These are phyloP conservation scores for Microcebus jonahi DNA, from an alignment of 2,113 vertebrate genomes.

Conservation along the genomic window DNA sequence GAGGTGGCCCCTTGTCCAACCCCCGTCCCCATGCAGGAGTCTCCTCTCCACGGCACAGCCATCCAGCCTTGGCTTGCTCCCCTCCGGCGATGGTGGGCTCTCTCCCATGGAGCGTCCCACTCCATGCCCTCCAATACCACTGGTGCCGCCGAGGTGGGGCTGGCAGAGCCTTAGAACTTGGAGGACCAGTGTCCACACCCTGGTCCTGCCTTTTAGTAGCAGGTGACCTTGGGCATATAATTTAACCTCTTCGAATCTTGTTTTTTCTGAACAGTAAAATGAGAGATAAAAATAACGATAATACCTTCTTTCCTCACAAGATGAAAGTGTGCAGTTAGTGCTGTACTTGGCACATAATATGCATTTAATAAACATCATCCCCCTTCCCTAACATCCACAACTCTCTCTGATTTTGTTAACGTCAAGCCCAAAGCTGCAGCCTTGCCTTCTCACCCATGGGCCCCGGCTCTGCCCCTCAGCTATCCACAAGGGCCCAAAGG, in stretches of 20 bases:
- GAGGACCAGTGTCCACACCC: not conserved
- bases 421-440: not conserved
- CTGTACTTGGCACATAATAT: not conserved
- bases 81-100: not conserved
- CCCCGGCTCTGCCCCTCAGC: not conserved
- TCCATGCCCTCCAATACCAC: not conserved
- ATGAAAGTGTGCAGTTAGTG: not conserved
- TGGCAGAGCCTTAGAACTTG: not conserved
- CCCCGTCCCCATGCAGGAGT: not conserved
- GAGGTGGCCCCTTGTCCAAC: not conserved
- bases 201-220: not conserved
- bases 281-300: not conserved
- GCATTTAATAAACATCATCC: not conserved
- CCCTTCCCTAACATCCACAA: not conserved
- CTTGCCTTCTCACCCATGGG: not conserved
- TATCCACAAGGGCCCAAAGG: too few species aligned
- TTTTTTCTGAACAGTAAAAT: not conserved
- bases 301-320: not conserved
- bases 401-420: not conserved
- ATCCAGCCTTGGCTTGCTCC: not conserved
- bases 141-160: not conserved
- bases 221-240: not conserved
- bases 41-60: not conserved
- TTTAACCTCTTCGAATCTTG: not conserved
- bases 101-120: rapidly evolving